Base-by-base conservation (phyloP, 30 jellyfish, hydroid and myxozoan genomes). In the Aurelia aurita region DNA sequence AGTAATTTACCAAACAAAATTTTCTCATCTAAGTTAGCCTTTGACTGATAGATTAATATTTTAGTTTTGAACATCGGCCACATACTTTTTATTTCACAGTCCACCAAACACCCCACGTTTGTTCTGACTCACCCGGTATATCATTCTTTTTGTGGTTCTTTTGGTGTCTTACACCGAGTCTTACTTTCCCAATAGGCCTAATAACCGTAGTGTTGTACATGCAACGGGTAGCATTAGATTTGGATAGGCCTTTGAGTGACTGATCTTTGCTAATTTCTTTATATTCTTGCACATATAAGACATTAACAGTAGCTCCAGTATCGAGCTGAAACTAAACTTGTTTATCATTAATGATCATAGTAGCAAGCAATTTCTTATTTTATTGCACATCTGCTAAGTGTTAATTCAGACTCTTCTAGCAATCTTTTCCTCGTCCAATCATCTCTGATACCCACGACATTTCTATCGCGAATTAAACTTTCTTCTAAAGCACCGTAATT, bases 241-340 rank as follows among this genome's bases (percentile, higher is more conserved):
- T 62, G 74, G 74, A 62, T 62, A 62, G 31, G 74, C 74, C n/a
- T n/a, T n/a, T n/a, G n/a, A n/a, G n/a, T n/a, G n/a, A n/a, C n/a
- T n/a, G n/a, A n/a, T n/a, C n/a, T n/a, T n/a, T n/a, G n/a, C n/a
- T n/a, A n/a, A n/a, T n/a, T n/a, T n/a, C n/a, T n/a, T 62, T 62
- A 62, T 62, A 62, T 62, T 15, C 74, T 62, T 62, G 74, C 74
- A 62, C 35, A 62, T 19, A 62, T 60, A 69, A 34, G 39, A 69
- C 69, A 69, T 35, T 69, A 69, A 69, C 81, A 22, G 81, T 69
- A 69, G 81, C 81, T 34, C 81, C 81, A 35, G 81, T 69, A 69
- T 69, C 69, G 25, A 69, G 63, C 81, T 69, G 81, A 69, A 69
- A 69, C 35, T 31, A 35, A 35, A 69, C 81, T 26, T 45, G 29